Evolutionary conservation across 2,113 vertebrate genomes (phyloP), one percentile per base, ranked within the genome.

Genomic region (Copsychus sechellarum): DNA sequence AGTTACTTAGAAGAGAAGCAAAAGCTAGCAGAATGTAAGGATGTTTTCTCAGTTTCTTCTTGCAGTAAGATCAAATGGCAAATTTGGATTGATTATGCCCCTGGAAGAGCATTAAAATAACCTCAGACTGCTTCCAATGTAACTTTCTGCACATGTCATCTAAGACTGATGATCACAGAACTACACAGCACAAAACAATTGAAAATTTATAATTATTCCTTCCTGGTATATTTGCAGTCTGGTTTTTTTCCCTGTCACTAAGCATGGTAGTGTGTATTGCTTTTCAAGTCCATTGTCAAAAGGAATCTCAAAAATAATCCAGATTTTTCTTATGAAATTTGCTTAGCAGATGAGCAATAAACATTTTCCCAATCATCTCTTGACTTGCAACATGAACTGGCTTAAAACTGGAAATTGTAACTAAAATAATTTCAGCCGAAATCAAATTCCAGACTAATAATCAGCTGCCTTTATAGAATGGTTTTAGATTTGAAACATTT

Each of bases 1-100:
- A 97, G 98, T 97, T 98, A 98, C 97, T 98, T 98, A 97, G 98
- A 98, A 93, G 98, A 98, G 94, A 99, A 99, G 97, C 98, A 98
- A 92, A 97, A 98, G 53, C 97, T 98, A 91, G 97, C 96, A 90
- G 98, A 99, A 92, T 98, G 98, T 99, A 97, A 98, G 98, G 97
- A 54, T 54, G 4, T 88, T 88, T 90, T 96, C 86, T 74, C 80
- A 78, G n/a, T 69, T 92, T 94, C 67, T 78, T 48, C 24, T 69
- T 92, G 71, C 34, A 88, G 29, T 83, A 79, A 88, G 28, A 91
- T 24, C 43, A 51, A 66, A 29, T 56, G 81, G 56, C 60, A 94
- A 62, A 57, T 81, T 84, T 73, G 23, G 23, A 26, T 80, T 71
- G 31, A 8, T n/a, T 43, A 62, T 65, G 42, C 11, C 31, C 16